Evolutionary conservation across 2,797 vertebrate genomes (phyloP).

Genomic region (Myoxocephalus aenaeus): DNA sequence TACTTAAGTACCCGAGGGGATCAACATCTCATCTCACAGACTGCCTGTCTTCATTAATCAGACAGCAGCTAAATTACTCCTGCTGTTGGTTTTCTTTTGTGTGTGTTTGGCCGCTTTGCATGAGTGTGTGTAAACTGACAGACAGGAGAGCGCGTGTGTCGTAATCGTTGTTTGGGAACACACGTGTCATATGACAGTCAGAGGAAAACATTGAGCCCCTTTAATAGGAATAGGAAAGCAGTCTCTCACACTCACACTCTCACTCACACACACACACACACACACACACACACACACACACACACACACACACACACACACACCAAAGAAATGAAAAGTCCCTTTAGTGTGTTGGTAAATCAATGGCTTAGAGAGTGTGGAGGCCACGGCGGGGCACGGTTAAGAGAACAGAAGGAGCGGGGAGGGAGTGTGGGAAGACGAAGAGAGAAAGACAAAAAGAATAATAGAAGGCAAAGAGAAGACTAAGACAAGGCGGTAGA

Average conservation of each 20-base stretch:
- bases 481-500: not conserved
- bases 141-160: conserved; percentile 21
- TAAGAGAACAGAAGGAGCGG: conserved; percentile 15
- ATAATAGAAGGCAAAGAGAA: not conserved
- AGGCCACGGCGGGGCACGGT: conserved; percentile 13
- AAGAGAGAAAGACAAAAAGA: not conserved
- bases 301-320: no score
- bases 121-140: conserved; percentile 16
- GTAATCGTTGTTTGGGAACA: conserved; percentile 21
- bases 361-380: conserved; percentile 21
- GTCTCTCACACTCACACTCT: no score
- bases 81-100: conserved; percentile 13
- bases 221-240: not conserved
- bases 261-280: not conserved
- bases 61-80: conserved; percentile 22
- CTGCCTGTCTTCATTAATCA: conserved; percentile 48
- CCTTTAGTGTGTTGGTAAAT: conserved; percentile 15
- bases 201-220: not conserved
- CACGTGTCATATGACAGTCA: conserved; percentile 17
- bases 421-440: conserved; percentile 19
- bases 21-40: conserved; percentile 45
- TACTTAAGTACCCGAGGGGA: conserved; percentile 34
- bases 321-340: conserved; percentile 15
- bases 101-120: not conserved
- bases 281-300: no score